Conservation (phyloP, 2,888 invertebrate species). For the Xylophagus ater region DNA sequence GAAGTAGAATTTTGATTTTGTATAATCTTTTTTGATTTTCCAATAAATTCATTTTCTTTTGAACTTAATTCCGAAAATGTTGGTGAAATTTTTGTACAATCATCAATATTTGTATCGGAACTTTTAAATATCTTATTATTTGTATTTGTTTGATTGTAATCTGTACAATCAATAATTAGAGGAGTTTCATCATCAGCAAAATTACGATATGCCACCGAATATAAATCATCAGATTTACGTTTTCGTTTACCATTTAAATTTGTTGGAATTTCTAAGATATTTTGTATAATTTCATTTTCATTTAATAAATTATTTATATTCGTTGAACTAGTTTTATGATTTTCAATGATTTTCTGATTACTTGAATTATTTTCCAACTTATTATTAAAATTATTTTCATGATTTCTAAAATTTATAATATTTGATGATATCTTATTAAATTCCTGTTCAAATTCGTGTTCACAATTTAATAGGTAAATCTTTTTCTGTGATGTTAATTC, state of each 20-base stretch:
- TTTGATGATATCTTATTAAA: not conserved
- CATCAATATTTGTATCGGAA: conserved; percentile 11
- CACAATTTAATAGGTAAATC: too few relatives aligned
- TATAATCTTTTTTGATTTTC: conserved; percentile 10
- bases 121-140: conserved; percentile 12
- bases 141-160: conserved; percentile 13
- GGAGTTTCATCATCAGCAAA: conserved; percentile 8
- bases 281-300: conserved; percentile 1
- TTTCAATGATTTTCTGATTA: not conserved
- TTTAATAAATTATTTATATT: conserved; percentile 1
- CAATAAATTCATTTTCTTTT: conserved; percentile 33
- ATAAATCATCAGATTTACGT: not conserved
- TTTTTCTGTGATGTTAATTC: too few relatives aligned
- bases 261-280: not conserved
- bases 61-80: conserved; percentile 34
- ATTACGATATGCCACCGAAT: conserved; percentile 3
- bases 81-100: conserved; percentile 28
- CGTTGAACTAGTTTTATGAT: not conserved
- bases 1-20: not conserved
- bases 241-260: conserved; percentile 6
- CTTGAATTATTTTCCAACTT: not conserved
- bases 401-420: not conserved
- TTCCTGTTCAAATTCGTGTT: too few relatives aligned
- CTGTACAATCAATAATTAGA: conserved; percentile 20
- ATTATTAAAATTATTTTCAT: not conserved